These are phyloP conservation scores for Biston stratarius DNA, from an alignment of 2,888 invertebrate genomes.

Conservation along the genomic window DNA sequence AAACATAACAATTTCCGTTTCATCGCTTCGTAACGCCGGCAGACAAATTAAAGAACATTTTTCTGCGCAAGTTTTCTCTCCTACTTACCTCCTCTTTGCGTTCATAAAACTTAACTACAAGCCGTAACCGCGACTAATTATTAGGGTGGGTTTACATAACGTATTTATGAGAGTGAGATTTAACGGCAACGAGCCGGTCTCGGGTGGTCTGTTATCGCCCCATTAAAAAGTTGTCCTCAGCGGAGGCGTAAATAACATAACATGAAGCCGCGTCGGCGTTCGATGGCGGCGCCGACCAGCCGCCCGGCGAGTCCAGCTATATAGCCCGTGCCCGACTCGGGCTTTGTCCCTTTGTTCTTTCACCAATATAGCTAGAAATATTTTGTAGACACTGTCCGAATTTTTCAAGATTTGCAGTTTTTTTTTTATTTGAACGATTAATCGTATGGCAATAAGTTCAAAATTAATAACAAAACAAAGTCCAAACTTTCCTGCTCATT, in stretches of 20 bases:
- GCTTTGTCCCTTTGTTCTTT: constrained; percentile 42
- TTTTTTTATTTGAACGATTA: no score
- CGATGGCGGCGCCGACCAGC: constrained; percentile 33
- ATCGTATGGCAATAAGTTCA: no score
- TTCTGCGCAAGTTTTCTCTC: constrained; percentile 70
- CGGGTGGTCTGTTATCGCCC: constrained; percentile 85
- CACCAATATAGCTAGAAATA: constrained; percentile 36
- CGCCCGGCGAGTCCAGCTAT: constrained; percentile 2
- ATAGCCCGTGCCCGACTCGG: constrained; percentile 12
- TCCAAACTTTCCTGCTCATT: no score
- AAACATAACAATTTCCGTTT: constrained; percentile 82
- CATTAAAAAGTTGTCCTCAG: constrained; percentile 85
- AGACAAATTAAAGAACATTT: constrained; percentile 84
- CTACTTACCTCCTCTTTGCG: constrained; percentile 68
- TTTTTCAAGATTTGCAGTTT: constrained; percentile 13
- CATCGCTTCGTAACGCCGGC: constrained; percentile 73
- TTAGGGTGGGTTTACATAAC: constrained; percentile 86
- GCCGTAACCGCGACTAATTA: constrained; percentile 85
- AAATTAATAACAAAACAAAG: no score
- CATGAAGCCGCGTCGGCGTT: constrained; percentile 62
- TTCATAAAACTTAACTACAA: constrained; percentile 84
- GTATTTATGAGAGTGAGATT: constrained; percentile 85
- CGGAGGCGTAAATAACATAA: constrained; percentile 81
- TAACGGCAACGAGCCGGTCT: constrained; percentile 77
- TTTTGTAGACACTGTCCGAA: constrained; percentile 30